Conservation (phyloP, 2,113 vertebrate species). For the Maccullochella peelii region DNA sequence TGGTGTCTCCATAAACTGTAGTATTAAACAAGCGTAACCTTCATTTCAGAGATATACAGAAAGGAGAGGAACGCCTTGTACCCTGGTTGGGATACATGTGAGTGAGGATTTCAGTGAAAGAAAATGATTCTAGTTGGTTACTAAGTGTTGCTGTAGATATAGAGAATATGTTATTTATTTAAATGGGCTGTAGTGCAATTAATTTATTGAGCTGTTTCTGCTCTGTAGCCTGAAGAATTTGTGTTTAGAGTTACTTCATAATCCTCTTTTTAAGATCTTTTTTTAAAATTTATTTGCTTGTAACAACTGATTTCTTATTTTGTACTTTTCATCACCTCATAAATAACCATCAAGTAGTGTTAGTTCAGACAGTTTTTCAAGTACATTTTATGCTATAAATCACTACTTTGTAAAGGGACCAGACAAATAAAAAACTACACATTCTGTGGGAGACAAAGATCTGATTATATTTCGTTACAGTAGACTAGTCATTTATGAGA, state of each 20-base stretch:
- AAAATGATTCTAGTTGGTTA: constrained; percentile 2
- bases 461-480: background rate
- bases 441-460: background rate
- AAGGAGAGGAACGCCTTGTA: background rate
- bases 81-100: background rate
- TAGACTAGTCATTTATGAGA: background rate
- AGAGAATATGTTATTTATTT: constrained; percentile 25
- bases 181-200: constrained; percentile 25
- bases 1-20: background rate
- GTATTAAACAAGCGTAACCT: background rate
- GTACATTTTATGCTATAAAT: background rate
- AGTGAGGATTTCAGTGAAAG: constrained; percentile 8
- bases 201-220: constrained; percentile 46
- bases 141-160: constrained; percentile 32
- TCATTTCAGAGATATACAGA: constrained; percentile 4
- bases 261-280: background rate
- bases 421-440: background rate
- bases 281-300: background rate
- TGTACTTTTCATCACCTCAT: background rate
- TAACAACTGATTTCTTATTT: background rate
- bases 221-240: constrained; percentile 12
- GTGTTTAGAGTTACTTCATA: background rate
- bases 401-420: constrained; percentile 16
- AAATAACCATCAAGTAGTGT: constrained; percentile 8
- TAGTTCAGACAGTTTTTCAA: background rate